Evolutionary conservation across 1,140 invertebrate genomes (phyloP).

Genomic region (Hermetia illucens): DNA sequence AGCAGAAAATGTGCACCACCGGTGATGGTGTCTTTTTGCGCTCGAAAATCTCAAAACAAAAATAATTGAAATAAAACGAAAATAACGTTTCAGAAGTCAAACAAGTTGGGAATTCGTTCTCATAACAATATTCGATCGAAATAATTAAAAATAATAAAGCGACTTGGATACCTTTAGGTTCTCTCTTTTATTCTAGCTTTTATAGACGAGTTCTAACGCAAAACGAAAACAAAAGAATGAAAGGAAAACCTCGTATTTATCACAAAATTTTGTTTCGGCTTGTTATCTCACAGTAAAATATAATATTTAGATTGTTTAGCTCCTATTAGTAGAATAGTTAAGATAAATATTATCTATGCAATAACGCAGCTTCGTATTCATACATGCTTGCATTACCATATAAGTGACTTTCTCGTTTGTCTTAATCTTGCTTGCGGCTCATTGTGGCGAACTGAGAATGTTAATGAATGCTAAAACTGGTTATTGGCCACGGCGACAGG

Average conservation of each 20-base stretch:
- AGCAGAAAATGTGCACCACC: too few relatives aligned
- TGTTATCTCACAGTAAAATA: neutral
- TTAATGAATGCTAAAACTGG: neutral
- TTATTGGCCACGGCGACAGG: neutral
- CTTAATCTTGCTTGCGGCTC: neutral
- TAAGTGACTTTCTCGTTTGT: neutral
- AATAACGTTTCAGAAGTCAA: neutral
- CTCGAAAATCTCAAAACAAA: too few relatives aligned
- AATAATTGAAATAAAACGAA: too few relatives aligned
- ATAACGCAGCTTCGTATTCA: neutral
- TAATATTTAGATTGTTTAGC: neutral
- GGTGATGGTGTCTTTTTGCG: too few relatives aligned
- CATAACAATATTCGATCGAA: neutral
- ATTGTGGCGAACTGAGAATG: neutral
- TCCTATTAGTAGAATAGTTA: neutral
- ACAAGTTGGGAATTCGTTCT: neutral
- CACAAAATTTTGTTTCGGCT: too few relatives aligned
- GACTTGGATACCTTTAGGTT: too few relatives aligned
- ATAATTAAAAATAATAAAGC: neutral
- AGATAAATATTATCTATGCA: neutral
- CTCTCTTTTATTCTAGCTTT: neutral
- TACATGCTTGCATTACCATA: neutral
- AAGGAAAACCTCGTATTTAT: too few relatives aligned
- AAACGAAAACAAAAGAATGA: conserved; percentile 1
- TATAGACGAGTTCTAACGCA: neutral